Percentiles rank a stretch among this genome's conserved stretches.
Evolutionary conservation across 2,113 vertebrate genomes (phyloP).

Genomic region (Halichoerus grypus): DNA sequence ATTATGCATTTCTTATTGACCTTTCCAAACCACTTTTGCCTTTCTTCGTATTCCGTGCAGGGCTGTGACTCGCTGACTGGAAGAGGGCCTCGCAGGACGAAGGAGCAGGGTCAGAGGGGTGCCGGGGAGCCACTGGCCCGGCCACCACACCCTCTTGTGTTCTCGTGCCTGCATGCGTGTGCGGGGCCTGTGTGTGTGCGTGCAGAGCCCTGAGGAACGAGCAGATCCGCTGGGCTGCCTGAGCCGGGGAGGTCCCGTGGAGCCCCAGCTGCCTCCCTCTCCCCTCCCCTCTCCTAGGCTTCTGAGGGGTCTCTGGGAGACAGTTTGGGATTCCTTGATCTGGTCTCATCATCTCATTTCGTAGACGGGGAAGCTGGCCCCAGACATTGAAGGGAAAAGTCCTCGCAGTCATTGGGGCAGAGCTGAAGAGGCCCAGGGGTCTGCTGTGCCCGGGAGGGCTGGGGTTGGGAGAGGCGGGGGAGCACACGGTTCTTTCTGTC

Average conservation of each 20-base stretch:
- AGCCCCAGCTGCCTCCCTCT: accelerated
- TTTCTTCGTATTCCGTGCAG: neutral
- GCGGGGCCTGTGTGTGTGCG: accelerated
- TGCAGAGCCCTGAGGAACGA: accelerated
- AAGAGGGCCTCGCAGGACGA: neutral
- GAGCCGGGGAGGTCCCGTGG: accelerated
- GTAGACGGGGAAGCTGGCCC: neutral
- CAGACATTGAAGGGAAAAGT: accelerated
- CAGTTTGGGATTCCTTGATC: neutral
- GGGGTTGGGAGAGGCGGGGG: neutral
- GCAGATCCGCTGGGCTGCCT: neutral
- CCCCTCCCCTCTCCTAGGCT: neutral
- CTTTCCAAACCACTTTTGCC: neutral
- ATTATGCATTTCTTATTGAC: neutral
- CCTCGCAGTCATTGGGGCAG: too few relatives aligned
- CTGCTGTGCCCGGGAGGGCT: neutral
- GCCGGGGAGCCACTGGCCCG: accelerated
- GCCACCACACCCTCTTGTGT: accelerated
- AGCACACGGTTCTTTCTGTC: neutral
- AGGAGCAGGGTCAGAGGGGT: too few relatives aligned
- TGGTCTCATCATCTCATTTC: neutral
- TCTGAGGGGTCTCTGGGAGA: neutral
- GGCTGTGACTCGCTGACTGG: neutral
- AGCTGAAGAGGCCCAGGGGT: neutral
- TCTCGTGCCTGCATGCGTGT: accelerated